Conservation (phyloP, 2,797 vertebrate species). For the Potorous gilbertii region DNA sequence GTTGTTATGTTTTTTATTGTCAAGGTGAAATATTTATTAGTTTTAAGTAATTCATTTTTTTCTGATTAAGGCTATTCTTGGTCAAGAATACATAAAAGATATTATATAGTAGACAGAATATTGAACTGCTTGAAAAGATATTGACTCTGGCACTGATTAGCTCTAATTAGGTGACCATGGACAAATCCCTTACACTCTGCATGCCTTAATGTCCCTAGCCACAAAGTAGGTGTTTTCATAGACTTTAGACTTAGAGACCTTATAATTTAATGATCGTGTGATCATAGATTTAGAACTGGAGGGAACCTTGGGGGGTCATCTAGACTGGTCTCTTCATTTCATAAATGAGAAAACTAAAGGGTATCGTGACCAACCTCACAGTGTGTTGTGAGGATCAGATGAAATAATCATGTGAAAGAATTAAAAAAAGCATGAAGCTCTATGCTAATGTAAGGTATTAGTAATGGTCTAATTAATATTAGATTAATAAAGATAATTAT, state of each 20-base stretch:
- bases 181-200: neutral
- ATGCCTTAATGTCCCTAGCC: neutral
- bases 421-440: neutral
- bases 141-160: neutral
- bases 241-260: neutral
- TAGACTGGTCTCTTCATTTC: neutral
- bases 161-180: neutral
- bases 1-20: neutral
- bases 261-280: neutral
- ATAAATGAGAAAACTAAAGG: neutral
- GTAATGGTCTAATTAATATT: neutral
- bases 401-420: neutral
- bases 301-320: neutral
- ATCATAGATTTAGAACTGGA: neutral
- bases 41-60: slow-evolving; percentile 56
- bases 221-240: neutral
- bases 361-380: neutral
- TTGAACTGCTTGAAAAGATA: neutral
- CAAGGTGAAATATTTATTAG: neutral
- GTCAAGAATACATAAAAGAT: neutral
- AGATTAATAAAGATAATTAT: neutral
- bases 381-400: neutral
- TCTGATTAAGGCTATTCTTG: neutral
- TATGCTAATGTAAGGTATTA: neutral
- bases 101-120: neutral